Conservation (phyloP, 2,888 invertebrate species). For the Drosophila percnosoma region DNA sequence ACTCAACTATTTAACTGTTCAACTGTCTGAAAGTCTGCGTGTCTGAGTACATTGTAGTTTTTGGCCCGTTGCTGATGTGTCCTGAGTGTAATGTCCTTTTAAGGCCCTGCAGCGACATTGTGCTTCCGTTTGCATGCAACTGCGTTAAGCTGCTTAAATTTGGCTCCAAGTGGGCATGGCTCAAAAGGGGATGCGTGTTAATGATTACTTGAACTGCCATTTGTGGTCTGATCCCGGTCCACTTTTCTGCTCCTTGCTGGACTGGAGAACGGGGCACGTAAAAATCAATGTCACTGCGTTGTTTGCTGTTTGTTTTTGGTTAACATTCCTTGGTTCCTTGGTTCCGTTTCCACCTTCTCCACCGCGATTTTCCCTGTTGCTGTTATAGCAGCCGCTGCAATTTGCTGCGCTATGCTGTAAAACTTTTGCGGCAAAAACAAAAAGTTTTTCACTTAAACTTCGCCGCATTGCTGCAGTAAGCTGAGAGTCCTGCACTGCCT, state of each 20-base stretch:
- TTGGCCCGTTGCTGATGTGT: constrained; percentile 46
- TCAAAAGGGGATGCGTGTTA: constrained; percentile 64
- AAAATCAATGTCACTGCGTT: constrained; percentile 78
- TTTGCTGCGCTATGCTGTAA: constrained; percentile 69
- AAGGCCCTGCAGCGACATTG: constrained; percentile 60
- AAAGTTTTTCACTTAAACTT: constrained; percentile 79
- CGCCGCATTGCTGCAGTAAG: constrained; percentile 73
- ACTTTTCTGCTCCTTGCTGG: constrained; percentile 18
- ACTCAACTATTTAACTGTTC: constrained; percentile 41
- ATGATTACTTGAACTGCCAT: constrained; percentile 76
- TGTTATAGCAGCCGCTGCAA: constrained; percentile 72
- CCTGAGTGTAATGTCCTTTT: constrained; percentile 73
- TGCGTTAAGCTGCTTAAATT: constrained; percentile 73
- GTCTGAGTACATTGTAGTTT: constrained; percentile 66
- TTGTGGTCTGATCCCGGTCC: constrained; percentile 64
- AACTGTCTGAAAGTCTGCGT: constrained; percentile 53
- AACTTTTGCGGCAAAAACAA: constrained; percentile 72
- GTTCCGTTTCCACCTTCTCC: constrained; percentile 48
- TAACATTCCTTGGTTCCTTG: constrained; percentile 75
- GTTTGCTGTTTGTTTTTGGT: constrained; percentile 76
- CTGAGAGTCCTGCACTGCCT: constrained; percentile 28
- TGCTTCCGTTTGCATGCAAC: constrained; percentile 74
- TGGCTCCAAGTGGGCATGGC: constrained; percentile 25
- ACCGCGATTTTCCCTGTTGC: constrained; percentile 66
- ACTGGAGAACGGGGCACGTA: constrained; percentile 42